Percentiles rank a stretch among this genome's conserved stretches.
phyloP scores from a whole-genome alignment of 2,113 vertebrate species.

The Chelonoidis abingdonii region DNA sequence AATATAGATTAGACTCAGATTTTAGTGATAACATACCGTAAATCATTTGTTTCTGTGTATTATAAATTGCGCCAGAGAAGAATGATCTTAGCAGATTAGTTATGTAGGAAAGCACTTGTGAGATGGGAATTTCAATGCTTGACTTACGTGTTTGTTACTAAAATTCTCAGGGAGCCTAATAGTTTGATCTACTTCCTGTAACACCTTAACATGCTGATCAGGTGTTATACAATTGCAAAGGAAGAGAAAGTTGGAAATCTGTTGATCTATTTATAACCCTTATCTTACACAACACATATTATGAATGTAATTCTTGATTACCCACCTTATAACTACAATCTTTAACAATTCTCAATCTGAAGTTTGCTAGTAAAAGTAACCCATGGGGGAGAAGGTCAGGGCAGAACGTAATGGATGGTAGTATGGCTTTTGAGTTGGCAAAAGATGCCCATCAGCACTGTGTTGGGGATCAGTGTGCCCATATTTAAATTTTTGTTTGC shows the following conservation, averaged over 20 bases:
- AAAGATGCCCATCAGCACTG: not conserved
- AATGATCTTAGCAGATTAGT: not conserved
- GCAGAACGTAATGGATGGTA: not conserved
- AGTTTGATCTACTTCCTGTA: not conserved
- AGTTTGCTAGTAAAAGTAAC: rapidly evolving
- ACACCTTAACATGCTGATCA: not conserved
- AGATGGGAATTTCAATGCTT: not conserved
- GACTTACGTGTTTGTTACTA: not conserved
- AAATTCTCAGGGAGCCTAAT: not conserved
- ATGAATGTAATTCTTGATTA: not conserved
- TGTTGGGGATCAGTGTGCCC: not conserved
- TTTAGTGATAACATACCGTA: not conserved
- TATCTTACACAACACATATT: not conserved
- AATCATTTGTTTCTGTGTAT: not conserved
- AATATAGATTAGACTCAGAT: not conserved
- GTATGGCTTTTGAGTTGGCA: not conserved
- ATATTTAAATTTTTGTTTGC: not conserved
- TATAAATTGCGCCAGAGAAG: not conserved
- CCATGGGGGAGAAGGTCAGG: not conserved
- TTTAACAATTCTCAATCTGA: not conserved
- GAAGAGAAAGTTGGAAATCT: not conserved
- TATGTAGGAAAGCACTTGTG: not conserved
- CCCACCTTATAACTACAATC: not conserved
- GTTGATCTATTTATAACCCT: not conserved
- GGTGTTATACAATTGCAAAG: not conserved